Base-by-base conservation (phyloP, 2,113 vertebrate genomes). In the Trichomycterus rosablanca region DNA sequence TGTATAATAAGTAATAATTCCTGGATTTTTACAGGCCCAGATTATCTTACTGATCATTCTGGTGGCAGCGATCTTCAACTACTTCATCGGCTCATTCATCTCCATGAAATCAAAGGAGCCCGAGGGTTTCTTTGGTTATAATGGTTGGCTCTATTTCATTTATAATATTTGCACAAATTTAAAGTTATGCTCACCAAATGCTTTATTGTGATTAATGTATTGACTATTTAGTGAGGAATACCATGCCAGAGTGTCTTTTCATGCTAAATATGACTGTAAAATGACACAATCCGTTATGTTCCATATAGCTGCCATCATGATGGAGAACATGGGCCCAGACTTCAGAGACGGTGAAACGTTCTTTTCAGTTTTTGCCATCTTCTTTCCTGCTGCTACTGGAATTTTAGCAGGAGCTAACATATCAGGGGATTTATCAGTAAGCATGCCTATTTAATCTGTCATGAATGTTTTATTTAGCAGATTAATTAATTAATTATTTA, bases 381-480 rank as follows among this genome's bases (percentile, higher is more conserved):
- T 98, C 82, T 98, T 98, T 72, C 95, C 95, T 59, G 95, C 95
- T 71, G 95, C 95, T 67, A 98, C 95, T 42, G 95, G 95, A 71
- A 98, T 98, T 78, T 84, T 98, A 68, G 95, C 95, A 35, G 95
- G 95, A 74, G 95, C 95, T 67, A 97, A 98, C 82, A 98, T 98
- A 81, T 98, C 95, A 2, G 94, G 95, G 78, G 95, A 98, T 78
- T 93, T 97, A 42, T 80, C 84, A 11, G 95, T 97, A 32, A 70
- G 83, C 22, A 62, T 80, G 82, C 10, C 12, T n/a, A n/a, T 23
- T 52, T 12, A 26, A 20, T 50, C 16, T 32, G n/a, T n/a, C n/a
- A n/a, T n/a, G n/a, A n/a, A n/a, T n/a, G n/a, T n/a, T n/a, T n/a
- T n/a, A n/a, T n/a, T n/a, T n/a, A n/a, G n/a, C n/a, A n/a, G n/a